Percentiles rank a stretch among this genome's conserved stretches.
Evolutionary conservation across 2,888 invertebrate genomes (phyloP).

Genomic region (Apotomis betuletana): DNA sequence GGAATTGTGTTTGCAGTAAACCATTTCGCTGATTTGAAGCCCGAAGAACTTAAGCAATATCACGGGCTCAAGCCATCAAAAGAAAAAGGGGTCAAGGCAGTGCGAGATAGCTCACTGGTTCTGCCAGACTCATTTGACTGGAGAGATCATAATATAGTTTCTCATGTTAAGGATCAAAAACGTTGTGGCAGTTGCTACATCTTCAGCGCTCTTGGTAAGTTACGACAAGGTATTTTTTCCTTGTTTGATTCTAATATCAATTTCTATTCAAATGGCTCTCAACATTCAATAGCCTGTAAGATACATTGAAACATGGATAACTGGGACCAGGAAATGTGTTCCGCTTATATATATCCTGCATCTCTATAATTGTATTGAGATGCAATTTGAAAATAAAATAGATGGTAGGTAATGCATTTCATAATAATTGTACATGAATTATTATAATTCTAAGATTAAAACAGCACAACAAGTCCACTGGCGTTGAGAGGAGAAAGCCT

Average conservation of each 20-base stretch:
- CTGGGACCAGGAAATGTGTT: too few species aligned
- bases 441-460: too few species aligned
- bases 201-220: constrained; percentile 44
- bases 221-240: neutral
- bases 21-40: constrained; percentile 15
- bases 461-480: too few species aligned
- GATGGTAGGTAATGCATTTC: too few species aligned
- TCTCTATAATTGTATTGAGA: too few species aligned
- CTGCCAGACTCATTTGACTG: neutral
- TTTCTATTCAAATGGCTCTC: neutral
- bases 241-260: too few species aligned
- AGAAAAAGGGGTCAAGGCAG: neutral
- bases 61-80: neutral
- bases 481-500: too few species aligned
- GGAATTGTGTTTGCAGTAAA: constrained; percentile 7
- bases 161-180: constrained; percentile 88
- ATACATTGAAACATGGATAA: too few species aligned
- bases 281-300: too few species aligned
- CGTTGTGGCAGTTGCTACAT: constrained; percentile 92
- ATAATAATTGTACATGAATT: too few species aligned
- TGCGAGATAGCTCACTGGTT: neutral
- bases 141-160: constrained; percentile 1
- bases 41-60: constrained; percentile 1
- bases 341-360: too few species aligned
- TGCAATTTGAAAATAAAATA: too few species aligned